Evolutionary conservation across 2,113 vertebrate genomes (phyloP), one percentile per base, ranked within the genome.

Genomic region (Puntigrus tetrazona): DNA sequence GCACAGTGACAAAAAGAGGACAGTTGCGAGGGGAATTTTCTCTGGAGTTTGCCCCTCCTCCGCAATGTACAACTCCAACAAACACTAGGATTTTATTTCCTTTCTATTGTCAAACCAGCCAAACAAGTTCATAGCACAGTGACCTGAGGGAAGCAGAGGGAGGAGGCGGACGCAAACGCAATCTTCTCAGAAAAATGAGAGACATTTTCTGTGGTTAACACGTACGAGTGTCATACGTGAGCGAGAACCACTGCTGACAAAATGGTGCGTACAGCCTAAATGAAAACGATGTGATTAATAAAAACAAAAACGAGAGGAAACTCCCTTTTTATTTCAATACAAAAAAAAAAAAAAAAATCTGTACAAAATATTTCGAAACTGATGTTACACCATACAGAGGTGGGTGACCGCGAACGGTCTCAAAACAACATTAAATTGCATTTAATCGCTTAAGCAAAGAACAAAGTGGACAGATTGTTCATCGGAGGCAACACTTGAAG

Each of bases 41-140:
- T 38, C 52, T n/a, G 22, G 22, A 25, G 43, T 59, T 22, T 11
- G 55, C 75, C 57, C 80, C 86, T 80, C 75, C 81, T 84, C 84
- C 67, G 45, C 84, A 86, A 79, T 87, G 80, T 82, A 87, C 79
- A 34, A 88, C 86, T 90, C 74, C 47, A 82, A 91, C 88, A 92
- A 90, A 88, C 86, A 84, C 77, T 45, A 31, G 90, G 90, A 93
- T 94, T 93, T 92, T 84, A 94, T 94, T 93, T 94, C 93, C 90
- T 90, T 91, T 90, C 84, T 83, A 93, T 86, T 91, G 89, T 88
- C 83, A 92, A 95, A 95, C 94, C 92, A 89, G 93, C 85, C 84
- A 87, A 94, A 94, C 94, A 0, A 88, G 94, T 95, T 95, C 70
- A 65, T 82, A 90, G 85, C 91, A 85, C 86, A 75, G 86, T 90